Percentiles rank a stretch among this genome's conserved stretches.
phyloP scores from a whole-genome alignment of 1,140 invertebrate species.

The Sipha flava region DNA sequence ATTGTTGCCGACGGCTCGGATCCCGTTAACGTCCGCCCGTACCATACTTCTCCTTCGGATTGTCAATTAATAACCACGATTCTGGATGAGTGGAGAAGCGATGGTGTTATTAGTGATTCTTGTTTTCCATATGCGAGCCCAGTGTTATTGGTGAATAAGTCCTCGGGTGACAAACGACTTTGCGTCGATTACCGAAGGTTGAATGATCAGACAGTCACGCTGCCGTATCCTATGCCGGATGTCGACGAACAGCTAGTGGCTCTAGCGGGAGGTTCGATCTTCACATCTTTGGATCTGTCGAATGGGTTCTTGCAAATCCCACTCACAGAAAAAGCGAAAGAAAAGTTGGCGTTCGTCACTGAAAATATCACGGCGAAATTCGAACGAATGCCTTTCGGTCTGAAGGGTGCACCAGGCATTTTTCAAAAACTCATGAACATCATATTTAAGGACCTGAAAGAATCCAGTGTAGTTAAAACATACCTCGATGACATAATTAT shows the following conservation, averaged over 20 bases:
- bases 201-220: conserved; percentile 43
- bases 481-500: not conserved
- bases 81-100: conserved; percentile 19
- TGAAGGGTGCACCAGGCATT: conserved; percentile 30
- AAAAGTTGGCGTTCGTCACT: conserved; percentile 40
- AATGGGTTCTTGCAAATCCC: conserved; percentile 45
- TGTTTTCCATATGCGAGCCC: not conserved
- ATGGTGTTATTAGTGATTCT: not conserved
- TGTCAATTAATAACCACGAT: not conserved
- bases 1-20: not conserved
- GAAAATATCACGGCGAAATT: conserved; percentile 31
- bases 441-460: not conserved
- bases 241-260: conserved; percentile 47
- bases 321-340: conserved; percentile 37
- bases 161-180: conserved; percentile 27
- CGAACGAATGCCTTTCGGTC: conserved; percentile 36
- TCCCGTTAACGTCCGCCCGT: not conserved
- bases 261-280: conserved; percentile 45
- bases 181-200: conserved; percentile 43
- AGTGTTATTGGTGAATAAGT: not conserved
- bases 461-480: not conserved
- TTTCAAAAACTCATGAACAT: conserved; percentile 26
- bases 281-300: conserved; percentile 46
- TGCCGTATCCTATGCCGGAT: conserved; percentile 49
- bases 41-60: not conserved